phyloP scores from a whole-genome alignment of 2,888 invertebrate genomes.

The Parnassius mnemosyne region DNA sequence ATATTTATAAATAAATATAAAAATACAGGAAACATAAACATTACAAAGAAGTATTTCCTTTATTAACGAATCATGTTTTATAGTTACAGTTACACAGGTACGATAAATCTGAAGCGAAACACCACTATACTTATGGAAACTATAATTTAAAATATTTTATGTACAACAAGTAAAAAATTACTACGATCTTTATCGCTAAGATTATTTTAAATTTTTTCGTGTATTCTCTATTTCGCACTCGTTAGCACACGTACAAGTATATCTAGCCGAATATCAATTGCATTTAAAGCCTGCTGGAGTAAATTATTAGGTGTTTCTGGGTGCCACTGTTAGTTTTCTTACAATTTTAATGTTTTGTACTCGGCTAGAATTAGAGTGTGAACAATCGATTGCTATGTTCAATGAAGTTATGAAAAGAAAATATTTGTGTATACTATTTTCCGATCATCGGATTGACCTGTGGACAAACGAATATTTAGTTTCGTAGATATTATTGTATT shows the following conservation, averaged over 20 bases:
- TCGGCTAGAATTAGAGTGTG: not conserved
- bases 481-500: not conserved
- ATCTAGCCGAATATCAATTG: slow-evolving; percentile 4
- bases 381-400: slow-evolving; percentile 9
- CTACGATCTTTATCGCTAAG: slow-evolving; percentile 42
- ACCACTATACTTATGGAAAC: slow-evolving; percentile 28
- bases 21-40: not conserved
- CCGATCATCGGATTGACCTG: slow-evolving; percentile 25
- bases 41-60: slow-evolving; percentile 21
- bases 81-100: slow-evolving; percentile 19
- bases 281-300: too few species aligned
- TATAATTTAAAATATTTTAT: slow-evolving; percentile 57
- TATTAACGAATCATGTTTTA: slow-evolving; percentile 15
- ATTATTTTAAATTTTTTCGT: not conserved
- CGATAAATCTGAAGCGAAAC: slow-evolving; percentile 20
- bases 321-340: too few species aligned
- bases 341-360: not conserved
- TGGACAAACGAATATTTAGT: not conserved
- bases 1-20: not conserved
- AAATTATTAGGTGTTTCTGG: too few species aligned
- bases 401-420: slow-evolving; percentile 10
- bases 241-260: slow-evolving; percentile 6
- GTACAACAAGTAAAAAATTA: slow-evolving; percentile 76
- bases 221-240: slow-evolving; percentile 9
- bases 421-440: not conserved